These are phyloP conservation scores for Ramphastos sulfuratus DNA, from an alignment of 2,113 vertebrate species.

Conservation along the genomic window DNA sequence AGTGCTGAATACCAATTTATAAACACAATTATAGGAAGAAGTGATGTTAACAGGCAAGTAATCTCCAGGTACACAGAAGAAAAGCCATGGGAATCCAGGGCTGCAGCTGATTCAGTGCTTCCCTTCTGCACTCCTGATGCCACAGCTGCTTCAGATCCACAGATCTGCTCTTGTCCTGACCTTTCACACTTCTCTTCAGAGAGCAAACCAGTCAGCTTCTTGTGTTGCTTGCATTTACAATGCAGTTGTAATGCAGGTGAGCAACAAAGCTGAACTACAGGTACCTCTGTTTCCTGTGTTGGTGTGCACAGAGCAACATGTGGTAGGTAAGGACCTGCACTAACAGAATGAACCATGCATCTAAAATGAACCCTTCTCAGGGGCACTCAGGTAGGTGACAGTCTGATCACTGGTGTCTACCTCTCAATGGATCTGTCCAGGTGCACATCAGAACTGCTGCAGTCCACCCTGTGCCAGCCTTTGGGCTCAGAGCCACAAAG, in stretches of 20 bases:
- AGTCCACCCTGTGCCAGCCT: fast-evolving
- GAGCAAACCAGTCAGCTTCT: neutral
- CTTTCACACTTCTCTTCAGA: neutral
- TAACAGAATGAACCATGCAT: fast-evolving
- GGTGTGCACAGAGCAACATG: fast-evolving
- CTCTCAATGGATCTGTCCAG: neutral
- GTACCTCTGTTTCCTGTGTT: neutral
- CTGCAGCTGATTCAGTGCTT: neutral
- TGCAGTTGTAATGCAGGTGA: neutral
- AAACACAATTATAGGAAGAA: neutral
- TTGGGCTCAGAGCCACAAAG: neutral
- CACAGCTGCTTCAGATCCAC: neutral
- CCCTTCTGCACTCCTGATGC: neutral
- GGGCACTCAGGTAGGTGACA: fast-evolving
- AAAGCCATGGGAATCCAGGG: neutral
- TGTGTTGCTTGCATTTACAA: neutral
- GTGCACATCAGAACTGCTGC: neutral
- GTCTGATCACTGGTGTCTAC: neutral
- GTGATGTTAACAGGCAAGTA: neutral
- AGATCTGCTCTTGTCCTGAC: neutral
- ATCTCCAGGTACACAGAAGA: neutral
- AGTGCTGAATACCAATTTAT: neutral
- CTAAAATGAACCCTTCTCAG: neutral
- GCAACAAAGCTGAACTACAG: neutral
- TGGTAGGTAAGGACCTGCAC: neutral